phyloP scores from a whole-genome alignment of 2,113 vertebrate species.

The Cololabis saira region DNA sequence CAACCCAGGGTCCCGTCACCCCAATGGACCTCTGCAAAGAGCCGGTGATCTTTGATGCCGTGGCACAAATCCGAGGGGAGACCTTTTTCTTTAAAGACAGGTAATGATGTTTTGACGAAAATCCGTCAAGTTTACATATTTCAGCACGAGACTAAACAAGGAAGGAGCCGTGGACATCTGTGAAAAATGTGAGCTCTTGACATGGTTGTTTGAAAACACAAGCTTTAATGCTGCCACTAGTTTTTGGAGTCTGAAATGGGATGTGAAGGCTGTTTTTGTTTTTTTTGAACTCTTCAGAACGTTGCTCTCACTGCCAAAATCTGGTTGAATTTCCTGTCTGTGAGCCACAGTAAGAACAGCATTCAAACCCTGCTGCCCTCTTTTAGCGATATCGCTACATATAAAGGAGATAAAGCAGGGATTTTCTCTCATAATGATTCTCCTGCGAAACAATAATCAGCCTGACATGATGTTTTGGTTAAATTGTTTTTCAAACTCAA shows the following conservation, averaged over 20 bases:
- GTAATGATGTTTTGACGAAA: constrained; percentile 73
- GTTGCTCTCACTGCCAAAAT: not conserved
- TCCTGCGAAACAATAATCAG: constrained; percentile 1
- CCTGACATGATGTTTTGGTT: constrained; percentile 14
- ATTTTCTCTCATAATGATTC: constrained; percentile 22
- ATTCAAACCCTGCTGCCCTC: constrained; percentile 5
- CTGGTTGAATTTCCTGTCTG: constrained; percentile 26
- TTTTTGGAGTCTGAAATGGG: constrained; percentile 13
- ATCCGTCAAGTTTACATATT: not conserved
- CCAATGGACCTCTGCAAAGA: constrained; percentile 92
- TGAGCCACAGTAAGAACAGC: constrained; percentile 2
- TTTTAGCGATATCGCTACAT: constrained; percentile 18
- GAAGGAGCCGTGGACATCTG: too few relatives aligned
- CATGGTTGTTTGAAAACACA: not conserved
- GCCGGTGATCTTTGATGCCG: constrained; percentile 90
- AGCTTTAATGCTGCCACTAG: constrained; percentile 1
- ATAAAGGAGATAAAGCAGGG: constrained; percentile 15
- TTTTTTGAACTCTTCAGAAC: not conserved
- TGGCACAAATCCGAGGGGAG: constrained; percentile 94
- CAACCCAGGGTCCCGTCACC: constrained; percentile 92
- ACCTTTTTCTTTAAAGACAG: constrained; percentile 97
- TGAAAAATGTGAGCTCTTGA: not conserved
- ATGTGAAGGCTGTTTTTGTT: not conserved
- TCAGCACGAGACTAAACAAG: not conserved
- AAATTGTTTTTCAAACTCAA: constrained; percentile 21